These are phyloP conservation scores for Catocala sponsa DNA, from an alignment of 2,888 invertebrate species.

Conservation along the genomic window DNA sequence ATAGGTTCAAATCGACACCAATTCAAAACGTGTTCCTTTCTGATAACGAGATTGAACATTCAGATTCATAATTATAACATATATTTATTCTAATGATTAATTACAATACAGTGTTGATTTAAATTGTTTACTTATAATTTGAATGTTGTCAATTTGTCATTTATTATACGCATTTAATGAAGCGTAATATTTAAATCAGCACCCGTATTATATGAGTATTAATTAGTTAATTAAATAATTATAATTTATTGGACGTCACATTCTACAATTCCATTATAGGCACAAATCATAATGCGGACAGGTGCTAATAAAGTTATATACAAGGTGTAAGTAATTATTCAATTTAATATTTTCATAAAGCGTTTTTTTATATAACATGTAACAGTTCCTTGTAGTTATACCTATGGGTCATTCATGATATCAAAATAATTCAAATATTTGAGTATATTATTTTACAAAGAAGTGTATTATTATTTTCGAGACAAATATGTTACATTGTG, in stretches of 20 bases:
- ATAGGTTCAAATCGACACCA: no score
- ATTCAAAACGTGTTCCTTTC: background rate
- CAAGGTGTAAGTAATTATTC: conserved; percentile 40
- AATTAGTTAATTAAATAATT: conserved; percentile 37
- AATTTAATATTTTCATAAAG: no score
- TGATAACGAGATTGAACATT: conserved; percentile 1
- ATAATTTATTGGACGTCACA: conserved; percentile 64
- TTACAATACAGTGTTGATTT: conserved; percentile 27
- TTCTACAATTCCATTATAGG: conserved; percentile 60
- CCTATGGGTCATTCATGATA: background rate
- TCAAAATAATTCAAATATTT: conserved; percentile 4
- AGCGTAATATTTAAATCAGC: conserved; percentile 25
- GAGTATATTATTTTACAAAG: background rate
- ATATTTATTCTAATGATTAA: conserved; percentile 20
- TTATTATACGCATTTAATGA: background rate
- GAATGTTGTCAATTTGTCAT: background rate
- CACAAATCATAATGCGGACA: conserved; percentile 38
- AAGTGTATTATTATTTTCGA: background rate
- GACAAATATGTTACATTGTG: no score
- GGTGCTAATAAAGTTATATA: conserved; percentile 45
- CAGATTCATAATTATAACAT: conserved; percentile 6
- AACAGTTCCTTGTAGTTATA: no score
- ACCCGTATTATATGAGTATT: conserved; percentile 14
- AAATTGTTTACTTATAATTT: conserved; percentile 7
- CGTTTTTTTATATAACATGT: no score